Base-by-base conservation (phyloP, 2,888 invertebrate genomes). In the Phytoseiulus persimilis region DNA sequence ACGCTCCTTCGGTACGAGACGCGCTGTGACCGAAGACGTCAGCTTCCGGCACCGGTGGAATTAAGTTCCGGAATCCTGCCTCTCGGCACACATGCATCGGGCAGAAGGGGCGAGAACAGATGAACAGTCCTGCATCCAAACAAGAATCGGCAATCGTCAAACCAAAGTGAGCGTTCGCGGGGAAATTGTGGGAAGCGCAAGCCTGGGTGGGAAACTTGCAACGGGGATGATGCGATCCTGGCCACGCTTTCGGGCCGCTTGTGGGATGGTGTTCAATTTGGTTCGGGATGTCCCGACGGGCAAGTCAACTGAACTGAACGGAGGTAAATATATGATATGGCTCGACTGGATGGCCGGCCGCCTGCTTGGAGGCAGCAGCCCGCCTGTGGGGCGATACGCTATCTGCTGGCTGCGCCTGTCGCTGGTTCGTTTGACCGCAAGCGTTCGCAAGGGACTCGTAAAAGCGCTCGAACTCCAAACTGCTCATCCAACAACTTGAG, bases 381-480 rank as follows among this genome's bases (percentile, higher is more conserved):
- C 28, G 65, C 28, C 65, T 65, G 65, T 65, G 65, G 65, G 65
- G 65, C 18, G 65, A 65, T 65, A 65, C 18, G 65, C 65, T 65
- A 65, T 65, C 65, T 65, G 65, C 65, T 28, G 65, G 11, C 28
- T 65, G 65, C 65, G 65, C 65, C 28, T 65, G 65, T 65, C 65
- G 65, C 65, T 65, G 65, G 65, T 65, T 45, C 87, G 45, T 45
- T 45, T 87, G 87, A 87, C 87, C 87, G 87, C 87, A 87, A 87
- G 87, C 87, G 87, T 33, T 45, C 87, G 45, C 87, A 87, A 45
- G 87, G 87, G 87, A 87, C 87, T 87, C 87, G 87, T 87, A 87
- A 87, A 87, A 45, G 39, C 33, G 33, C 32, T 65, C 65, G 65
- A 65, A 65, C 65, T 65, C 65, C 65, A 65, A 65, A 65, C 65